Conservation (phyloP, 2,888 invertebrate species). For the Corythucha ciliata region DNA sequence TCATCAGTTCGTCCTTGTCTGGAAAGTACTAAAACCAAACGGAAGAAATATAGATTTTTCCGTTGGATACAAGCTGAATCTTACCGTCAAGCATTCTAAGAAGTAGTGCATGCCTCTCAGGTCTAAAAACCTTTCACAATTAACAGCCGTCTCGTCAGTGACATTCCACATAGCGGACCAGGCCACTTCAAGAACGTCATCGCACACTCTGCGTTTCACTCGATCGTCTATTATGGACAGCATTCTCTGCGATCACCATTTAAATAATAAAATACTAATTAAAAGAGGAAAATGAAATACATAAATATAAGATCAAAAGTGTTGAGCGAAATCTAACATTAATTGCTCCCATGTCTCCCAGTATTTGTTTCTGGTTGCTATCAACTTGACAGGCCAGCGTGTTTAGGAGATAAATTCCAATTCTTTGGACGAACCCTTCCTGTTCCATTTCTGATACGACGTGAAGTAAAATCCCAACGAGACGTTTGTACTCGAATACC, state of each 20-base stretch:
- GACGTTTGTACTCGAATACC: constrained; percentile 82
- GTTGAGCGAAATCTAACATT: constrained; percentile 47
- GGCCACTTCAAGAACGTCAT: constrained; percentile 93
- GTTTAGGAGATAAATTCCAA: constrained; percentile 89
- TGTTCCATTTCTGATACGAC: constrained; percentile 73
- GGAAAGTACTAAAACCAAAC: constrained; percentile 61
- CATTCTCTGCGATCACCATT: constrained; percentile 58
- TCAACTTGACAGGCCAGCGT: constrained; percentile 95
- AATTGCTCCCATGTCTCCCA: constrained; percentile 84
- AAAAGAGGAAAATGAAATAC: background rate
- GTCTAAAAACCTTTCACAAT: constrained; percentile 83
- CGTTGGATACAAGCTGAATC: constrained; percentile 34
- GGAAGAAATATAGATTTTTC: background rate
- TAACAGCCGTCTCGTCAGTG: constrained; percentile 89
- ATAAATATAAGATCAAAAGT: background rate
- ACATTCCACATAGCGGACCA: constrained; percentile 99
- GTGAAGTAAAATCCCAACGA: constrained; percentile 71
- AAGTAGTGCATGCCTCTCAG: constrained; percentile 85
- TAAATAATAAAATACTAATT: background rate
- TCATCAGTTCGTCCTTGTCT: constrained; percentile 75
- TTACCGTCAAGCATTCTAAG: constrained; percentile 73
- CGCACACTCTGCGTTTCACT: constrained; percentile 65
- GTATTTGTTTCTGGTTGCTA: constrained; percentile 78
- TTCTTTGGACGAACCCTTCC: constrained; percentile 86
- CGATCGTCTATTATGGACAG: constrained; percentile 75